Percentiles rank a stretch among this genome's conserved stretches.
These are phyloP conservation scores for Ahaetulla prasina DNA, from an alignment of 2,113 vertebrate genomes.

Conservation along the genomic window DNA sequence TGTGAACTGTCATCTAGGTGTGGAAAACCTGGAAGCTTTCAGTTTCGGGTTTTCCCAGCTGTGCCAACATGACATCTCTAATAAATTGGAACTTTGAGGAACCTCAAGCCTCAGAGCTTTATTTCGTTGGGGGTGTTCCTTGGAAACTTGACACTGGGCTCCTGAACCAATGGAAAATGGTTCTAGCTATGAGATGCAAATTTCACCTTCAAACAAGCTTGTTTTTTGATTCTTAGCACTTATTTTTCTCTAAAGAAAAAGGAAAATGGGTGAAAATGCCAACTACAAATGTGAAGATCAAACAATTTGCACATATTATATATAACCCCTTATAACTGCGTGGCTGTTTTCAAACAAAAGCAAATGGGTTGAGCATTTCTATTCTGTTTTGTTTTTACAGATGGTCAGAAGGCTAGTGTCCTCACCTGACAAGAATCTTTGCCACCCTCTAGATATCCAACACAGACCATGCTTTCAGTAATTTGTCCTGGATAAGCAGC, in stretches of 20 bases:
- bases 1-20: no score
- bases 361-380: neutral
- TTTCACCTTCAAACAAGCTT: neutral
- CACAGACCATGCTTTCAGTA: conserved; percentile 83
- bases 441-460: conserved; percentile 84
- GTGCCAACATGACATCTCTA: no score
- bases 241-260: neutral
- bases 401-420: neutral
- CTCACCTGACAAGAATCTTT: conserved; percentile 92
- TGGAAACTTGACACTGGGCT: no score
- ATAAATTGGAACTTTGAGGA: no score
- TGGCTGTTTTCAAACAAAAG: neutral
- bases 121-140: no score
- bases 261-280: neutral
- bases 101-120: no score
- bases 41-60: no score
- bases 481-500: conserved; percentile 78
- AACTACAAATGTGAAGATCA: neutral
- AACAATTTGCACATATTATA: neutral
- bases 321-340: no score
- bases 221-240: neutral
- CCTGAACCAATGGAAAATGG: neutral
- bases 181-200: neutral
- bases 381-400: neutral
- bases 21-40: no score